A percentile compares a stretch with the other conserved stretches of the same genome.
Conservation (phyloP, 2,797 vertebrate genomes). For the Phoebastria nigripes region DNA sequence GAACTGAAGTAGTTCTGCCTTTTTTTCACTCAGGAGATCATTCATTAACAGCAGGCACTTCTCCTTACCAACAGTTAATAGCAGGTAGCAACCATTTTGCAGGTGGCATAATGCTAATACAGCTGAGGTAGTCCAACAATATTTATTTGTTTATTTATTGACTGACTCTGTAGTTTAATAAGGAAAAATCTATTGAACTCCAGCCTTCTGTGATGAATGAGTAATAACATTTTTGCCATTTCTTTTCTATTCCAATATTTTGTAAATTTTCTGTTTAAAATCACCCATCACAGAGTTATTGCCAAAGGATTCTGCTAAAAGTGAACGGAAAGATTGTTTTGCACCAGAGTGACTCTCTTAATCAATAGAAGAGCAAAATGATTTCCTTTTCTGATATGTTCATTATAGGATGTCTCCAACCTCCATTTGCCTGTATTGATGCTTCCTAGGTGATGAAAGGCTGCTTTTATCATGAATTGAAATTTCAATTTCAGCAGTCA, state of each 20-base stretch:
- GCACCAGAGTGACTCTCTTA: not conserved
- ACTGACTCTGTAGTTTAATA: not conserved
- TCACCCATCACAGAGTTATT: not conserved
- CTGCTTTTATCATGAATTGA: not conserved
- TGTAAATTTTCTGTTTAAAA: not conserved
- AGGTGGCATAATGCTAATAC: not conserved
- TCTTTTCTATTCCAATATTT: not conserved
- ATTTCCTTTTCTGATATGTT: not conserved
- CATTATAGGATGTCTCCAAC: not conserved
- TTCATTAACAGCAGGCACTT: not conserved
- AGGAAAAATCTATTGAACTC: not conserved
- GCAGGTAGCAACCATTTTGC: not conserved
- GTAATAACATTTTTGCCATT: not conserved
- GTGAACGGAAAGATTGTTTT: not conserved
- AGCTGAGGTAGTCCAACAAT: not conserved
- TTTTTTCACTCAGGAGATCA: not conserved
- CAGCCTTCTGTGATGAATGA: not conserved
- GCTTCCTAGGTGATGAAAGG: not conserved
- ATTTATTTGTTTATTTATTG: slow-evolving; percentile 15
- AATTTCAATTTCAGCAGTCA: not conserved
- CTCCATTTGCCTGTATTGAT: not conserved
- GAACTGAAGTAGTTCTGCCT: not conserved
- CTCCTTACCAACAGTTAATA: not conserved
- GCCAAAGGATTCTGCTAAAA: not conserved
- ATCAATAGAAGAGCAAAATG: not conserved